Evolutionary conservation across 2,888 invertebrate species (phyloP), one percentile per base, ranked within the genome.

Genomic region (Druceiella hillmani): DNA sequence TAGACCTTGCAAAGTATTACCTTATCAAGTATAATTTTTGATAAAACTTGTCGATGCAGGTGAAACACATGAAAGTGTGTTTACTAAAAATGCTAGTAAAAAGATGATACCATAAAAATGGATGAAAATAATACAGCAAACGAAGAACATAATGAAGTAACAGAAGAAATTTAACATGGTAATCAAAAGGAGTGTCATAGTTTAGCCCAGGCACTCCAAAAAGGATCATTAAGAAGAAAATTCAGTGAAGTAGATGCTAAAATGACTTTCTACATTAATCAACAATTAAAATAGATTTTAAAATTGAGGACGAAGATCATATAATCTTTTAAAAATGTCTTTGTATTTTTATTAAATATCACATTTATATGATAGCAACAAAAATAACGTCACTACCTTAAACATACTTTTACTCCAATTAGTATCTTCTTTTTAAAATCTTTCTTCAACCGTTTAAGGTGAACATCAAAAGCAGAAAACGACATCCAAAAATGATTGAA

Each of bases 21-120:
- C 41, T 46, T 43, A 48, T 48, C 13, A 45, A 49, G 46, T 17
- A 47, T 12, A 48, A 49, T 49, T 50, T 46, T 43, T 46, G 47
- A 48, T 48, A 48, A 47, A 43, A n/a, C n/a, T 47, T 20, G 45
- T 47, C 12, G 20, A 43, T 12, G 13, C 47, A 12, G 47, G 44
- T 46, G 44, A 50, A 34, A 50, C 45, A 24, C 47, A 47, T 40
- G 47, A 48, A 20, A 49, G 28, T 40, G 46, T 44, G 43, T 16
- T 44, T 41, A 41, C 16, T 26, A 17, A 37, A 31, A 26, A 40
- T 36, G 34, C n/a, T 17, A 31, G 24, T 33, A 17, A 14, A 31
- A 36, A 34, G 29, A 34, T 25, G 34, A 38, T 34, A 37, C 34
- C 37, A 33, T 33, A 29, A 34, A 10, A 38, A 16, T 30, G 31